Conservation (phyloP, 2,888 invertebrate genomes). For the Alitta virens region DNA sequence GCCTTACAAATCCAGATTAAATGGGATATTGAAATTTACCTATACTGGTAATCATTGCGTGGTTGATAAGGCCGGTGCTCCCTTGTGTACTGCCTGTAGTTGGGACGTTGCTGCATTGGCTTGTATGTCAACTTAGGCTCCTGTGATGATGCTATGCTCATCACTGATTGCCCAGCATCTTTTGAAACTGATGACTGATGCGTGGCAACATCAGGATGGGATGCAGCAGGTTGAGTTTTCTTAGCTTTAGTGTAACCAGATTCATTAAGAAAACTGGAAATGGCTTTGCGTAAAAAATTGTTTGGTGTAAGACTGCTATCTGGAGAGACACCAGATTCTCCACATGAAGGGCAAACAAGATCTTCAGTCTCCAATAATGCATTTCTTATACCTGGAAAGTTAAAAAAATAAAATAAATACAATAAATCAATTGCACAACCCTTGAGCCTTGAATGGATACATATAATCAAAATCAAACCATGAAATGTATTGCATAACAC, state of each 20-base stretch:
- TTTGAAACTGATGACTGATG: neutral
- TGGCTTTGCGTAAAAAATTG: slow-evolving; percentile 80
- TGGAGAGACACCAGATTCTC: slow-evolving; percentile 88
- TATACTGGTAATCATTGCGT: too few relatives aligned
- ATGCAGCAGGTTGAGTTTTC: neutral
- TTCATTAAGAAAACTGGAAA: slow-evolving; percentile 85
- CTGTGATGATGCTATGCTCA: neutral
- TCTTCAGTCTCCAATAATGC: slow-evolving; percentile 88
- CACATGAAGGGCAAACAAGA: slow-evolving; percentile 91
- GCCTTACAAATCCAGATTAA: neutral
- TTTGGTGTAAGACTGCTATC: slow-evolving; percentile 79
- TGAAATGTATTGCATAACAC: too few relatives aligned
- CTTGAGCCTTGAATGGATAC: too few relatives aligned
- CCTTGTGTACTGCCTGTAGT: too few relatives aligned
- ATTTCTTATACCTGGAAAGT: slow-evolving; percentile 76
- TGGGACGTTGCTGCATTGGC: too few relatives aligned
- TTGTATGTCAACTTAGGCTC: too few relatives aligned
- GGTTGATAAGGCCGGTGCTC: too few relatives aligned
- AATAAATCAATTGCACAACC: too few relatives aligned
- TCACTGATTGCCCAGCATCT: neutral
- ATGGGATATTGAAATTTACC: neutral
- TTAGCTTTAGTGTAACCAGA: slow-evolving; percentile 72
- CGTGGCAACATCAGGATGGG: neutral
- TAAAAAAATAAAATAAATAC: too few relatives aligned
- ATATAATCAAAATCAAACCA: too few relatives aligned